Evolutionary conservation across 2,888 invertebrate genomes (phyloP).

Genomic region (Molanna angustata): DNA sequence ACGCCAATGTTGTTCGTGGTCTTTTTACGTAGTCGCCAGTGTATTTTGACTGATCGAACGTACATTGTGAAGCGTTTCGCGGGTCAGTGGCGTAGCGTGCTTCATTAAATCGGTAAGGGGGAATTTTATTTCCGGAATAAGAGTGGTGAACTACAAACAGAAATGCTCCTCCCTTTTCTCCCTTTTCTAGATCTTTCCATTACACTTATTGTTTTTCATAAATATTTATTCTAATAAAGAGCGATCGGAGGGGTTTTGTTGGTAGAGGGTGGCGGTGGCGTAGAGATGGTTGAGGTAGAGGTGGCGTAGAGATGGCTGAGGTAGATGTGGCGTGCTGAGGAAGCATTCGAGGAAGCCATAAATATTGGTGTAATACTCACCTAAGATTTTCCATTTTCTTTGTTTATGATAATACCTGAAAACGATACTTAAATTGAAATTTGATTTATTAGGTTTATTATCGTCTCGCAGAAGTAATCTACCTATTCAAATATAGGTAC

Average conservation of each 20-base stretch:
- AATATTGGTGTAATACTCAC: background rate
- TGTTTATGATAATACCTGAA: background rate
- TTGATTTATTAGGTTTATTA: background rate
- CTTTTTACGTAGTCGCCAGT: too few species aligned
- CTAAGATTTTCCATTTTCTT: background rate
- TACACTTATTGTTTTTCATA: constrained; percentile 24
- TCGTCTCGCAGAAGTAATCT: too few species aligned
- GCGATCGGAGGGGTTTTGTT: too few species aligned
- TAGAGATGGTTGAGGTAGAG: background rate
- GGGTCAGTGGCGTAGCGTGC: background rate
- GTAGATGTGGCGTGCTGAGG: too few species aligned
- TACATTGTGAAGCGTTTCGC: too few species aligned
- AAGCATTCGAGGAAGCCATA: background rate
- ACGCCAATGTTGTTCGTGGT: too few species aligned
- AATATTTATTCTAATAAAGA: constrained; percentile 27
- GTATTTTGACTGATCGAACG: too few species aligned
- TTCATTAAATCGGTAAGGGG: background rate
- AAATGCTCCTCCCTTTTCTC: too few species aligned
- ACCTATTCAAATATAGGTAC: too few species aligned
- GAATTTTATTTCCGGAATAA: background rate
- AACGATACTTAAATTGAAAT: background rate
- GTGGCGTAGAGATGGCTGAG: too few species aligned
- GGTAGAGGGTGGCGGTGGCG: background rate
- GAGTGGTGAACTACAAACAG: background rate
- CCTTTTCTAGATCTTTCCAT: background rate